Evolutionary conservation across 1,140 invertebrate genomes (phyloP), one percentile per base, ranked within the genome.

Genomic region (Heliconius eleuchia): DNA sequence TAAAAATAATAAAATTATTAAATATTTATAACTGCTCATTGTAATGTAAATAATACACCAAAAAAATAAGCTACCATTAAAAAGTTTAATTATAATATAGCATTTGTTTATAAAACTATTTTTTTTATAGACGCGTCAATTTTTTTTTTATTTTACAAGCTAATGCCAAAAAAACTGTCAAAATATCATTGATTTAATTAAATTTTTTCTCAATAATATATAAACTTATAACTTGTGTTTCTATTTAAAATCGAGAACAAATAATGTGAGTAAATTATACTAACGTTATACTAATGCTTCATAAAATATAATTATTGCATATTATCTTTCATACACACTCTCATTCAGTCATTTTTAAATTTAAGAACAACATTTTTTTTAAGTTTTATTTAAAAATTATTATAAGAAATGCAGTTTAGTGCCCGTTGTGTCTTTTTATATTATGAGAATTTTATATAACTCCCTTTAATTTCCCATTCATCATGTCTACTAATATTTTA

Each of bases 391-490:
- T 66, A 71, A 46, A 30, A 70, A 50, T 60, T 42, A 75, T 66
- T 76, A 76, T 76, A 39, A 72, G 71, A 81, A 81, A 78, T 73
- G 76, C 66, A 78, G 30, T 73, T 78, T 76, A 78, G 76, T 81
- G 78, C 81, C 66, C 66, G 73, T 77, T 76, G 46, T 82, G 79
- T 80, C 70, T 80, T 78, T 83, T 71, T 42, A 66, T 70, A 76
- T 70, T 23, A 39, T 74, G 18, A 76, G 7, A 73, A 73, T 46
- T 37, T 75, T 60, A 60, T 30, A 66, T 27, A 30, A 66, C 27
- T 9, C n/a, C 55, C n/a, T 60, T 60, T 27, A 16, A 66, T 66
- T 16, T 66, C 30, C 30, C 55, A 23, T 57, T 57, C n/a, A 57
- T n/a, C n/a, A 23, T 57, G n/a, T 57, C 11, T n/a, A 66, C 27